Conservation (phyloP, 2,113 vertebrate species). For the Grantiella picta region DNA sequence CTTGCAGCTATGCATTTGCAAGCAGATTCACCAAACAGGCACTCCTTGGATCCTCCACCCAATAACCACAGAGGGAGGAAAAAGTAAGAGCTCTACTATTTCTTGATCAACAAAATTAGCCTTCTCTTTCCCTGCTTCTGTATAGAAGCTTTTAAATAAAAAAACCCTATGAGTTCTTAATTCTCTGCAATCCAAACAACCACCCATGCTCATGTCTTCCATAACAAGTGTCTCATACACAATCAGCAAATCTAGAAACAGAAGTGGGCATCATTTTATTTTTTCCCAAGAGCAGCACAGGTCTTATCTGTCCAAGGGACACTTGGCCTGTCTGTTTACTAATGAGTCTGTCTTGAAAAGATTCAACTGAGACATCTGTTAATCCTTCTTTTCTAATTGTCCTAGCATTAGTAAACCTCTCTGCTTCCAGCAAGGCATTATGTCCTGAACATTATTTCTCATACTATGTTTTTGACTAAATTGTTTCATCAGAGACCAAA, state of each 20-base stretch:
- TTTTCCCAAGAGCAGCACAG: neutral
- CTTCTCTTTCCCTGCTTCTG: neutral
- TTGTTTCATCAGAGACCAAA: neutral
- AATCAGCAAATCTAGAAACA: conserved; percentile 12
- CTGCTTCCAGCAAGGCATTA: neutral
- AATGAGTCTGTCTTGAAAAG: neutral
- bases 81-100: neutral
- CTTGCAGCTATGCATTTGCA: neutral
- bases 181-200: neutral
- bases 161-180: neutral
- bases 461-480: neutral
- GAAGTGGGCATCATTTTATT: neutral
- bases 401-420: neutral
- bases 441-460: neutral
- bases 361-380: neutral
- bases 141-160: neutral
- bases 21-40: neutral
- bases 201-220: neutral
- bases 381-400: neutral
- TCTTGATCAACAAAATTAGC: neutral
- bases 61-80: neutral
- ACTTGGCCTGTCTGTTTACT: neutral
- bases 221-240: neutral
- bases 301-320: neutral
- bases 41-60: neutral